A percentile compares a stretch with the other conserved stretches of the same genome.
These are phyloP conservation scores for Ictalurus furcatus DNA, from an alignment of 2,113 vertebrate species.

Conservation along the genomic window DNA sequence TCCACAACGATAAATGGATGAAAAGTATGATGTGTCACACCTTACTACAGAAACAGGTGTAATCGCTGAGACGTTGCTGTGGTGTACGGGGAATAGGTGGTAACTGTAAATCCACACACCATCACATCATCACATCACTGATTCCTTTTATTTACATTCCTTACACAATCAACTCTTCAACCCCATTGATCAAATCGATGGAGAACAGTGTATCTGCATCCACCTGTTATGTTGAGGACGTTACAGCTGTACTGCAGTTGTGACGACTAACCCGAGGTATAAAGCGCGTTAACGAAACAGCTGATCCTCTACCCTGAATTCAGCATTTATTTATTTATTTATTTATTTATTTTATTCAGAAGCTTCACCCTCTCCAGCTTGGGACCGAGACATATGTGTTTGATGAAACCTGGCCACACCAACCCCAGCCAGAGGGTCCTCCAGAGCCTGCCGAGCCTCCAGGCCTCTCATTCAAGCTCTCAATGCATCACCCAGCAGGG, in stretches of 20 bases:
- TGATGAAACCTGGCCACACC: constrained; percentile 57
- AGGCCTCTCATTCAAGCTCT: constrained; percentile 25
- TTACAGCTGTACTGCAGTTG: too few species aligned
- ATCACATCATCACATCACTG: neutral
- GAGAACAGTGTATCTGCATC: neutral
- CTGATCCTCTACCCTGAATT: constrained; percentile 61
- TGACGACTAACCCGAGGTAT: constrained; percentile 5
- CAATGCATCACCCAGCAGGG: constrained; percentile 53
- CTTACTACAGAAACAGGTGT: neutral
- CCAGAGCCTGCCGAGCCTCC: constrained; percentile 16
- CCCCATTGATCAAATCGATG: neutral
- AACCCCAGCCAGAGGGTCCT: constrained; percentile 46
- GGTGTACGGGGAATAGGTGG: neutral
- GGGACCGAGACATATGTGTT: constrained; percentile 59
- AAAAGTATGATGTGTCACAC: neutral
- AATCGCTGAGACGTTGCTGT: neutral
- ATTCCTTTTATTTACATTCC: neutral
- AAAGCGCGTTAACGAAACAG: constrained; percentile 64
- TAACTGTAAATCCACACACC: neutral
- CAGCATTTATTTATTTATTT: constrained; percentile 1
- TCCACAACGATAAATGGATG: neutral
- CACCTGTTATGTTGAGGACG: neutral
- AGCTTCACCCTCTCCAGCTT: constrained; percentile 43
- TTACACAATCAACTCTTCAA: neutral
- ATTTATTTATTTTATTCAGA: neutral